Evolutionary conservation across 2,797 vertebrate species (phyloP).

Genomic region (Strix occidentalis): DNA sequence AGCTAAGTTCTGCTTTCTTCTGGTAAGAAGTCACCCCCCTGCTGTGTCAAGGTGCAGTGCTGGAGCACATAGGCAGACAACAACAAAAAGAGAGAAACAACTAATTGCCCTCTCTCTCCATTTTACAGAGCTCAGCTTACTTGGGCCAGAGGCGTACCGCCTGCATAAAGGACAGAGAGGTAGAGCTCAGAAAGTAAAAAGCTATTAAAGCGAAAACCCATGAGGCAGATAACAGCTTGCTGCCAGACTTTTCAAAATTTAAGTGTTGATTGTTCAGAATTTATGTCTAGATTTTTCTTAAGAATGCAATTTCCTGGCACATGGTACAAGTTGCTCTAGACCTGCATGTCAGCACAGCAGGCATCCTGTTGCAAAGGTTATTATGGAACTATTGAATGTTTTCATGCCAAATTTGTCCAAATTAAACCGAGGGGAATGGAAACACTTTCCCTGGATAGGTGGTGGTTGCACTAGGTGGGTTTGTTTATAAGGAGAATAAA

Average conservation of each 20-base stretch:
- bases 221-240: constrained; percentile 60
- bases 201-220: constrained; percentile 47
- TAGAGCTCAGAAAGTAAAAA: constrained; percentile 27
- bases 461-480: constrained; percentile 61
- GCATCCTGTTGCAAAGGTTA: constrained; percentile 76
- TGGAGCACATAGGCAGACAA: background rate
- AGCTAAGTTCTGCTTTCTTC: background rate
- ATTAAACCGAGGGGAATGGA: constrained; percentile 64
- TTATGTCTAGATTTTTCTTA: constrained; percentile 69
- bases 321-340: constrained; percentile 58
- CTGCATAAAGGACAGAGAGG: background rate
- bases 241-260: constrained; percentile 70
- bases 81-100: background rate
- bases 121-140: background rate
- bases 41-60: background rate
- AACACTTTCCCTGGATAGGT: constrained; percentile 66
- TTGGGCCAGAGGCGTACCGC: background rate
- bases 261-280: constrained; percentile 70
- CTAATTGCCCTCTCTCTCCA: background rate
- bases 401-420: constrained; percentile 72
- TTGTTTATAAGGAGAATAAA: constrained; percentile 74
- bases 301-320: constrained; percentile 77
- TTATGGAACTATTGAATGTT: constrained; percentile 72
- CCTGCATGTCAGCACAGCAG: constrained; percentile 66
- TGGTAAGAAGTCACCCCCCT: background rate